Evolutionary conservation across 2,888 invertebrate genomes (phyloP), one percentile per base, ranked within the genome.

Genomic region (Cerceris rybyensis): DNA sequence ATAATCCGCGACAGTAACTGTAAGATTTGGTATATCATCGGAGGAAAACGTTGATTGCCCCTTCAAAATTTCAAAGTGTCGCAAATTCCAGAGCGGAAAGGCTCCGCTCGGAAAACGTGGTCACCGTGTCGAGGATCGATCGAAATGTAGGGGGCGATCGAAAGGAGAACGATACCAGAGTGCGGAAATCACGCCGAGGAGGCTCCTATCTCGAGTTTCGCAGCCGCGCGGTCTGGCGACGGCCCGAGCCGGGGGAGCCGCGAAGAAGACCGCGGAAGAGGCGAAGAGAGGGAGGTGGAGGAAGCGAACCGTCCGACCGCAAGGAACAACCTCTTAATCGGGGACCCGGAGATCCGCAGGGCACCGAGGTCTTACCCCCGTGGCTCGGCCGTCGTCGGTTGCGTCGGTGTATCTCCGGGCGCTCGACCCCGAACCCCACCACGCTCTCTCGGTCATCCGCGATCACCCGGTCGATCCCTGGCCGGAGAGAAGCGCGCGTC

Each of bases 291-390:
- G 28, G 28, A 28, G 28, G 28, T 4, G 28, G 75, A 70, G 70
- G 80, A 70, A 67, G 52, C 57, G 68, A 78, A 67, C 28, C 28
- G 28, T 28, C 28, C 28, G 28, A 28, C 28, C 28, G 28, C 86
- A 84, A 87, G 86, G 86, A 88, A 86, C 88, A 87, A 89, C 87
- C 86, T 86, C 88, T 89, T 88, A 90, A 90, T 90, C 90, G 88
- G 87, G 82, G 86, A 88, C 87, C 90, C 80, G 87, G 86, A 88
- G 86, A 87, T 88, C 86, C 78, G 77, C 87, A 86, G 89, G 87
- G 88, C 89, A 89, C 76, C 74, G 84, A 82, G 88, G 88, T 89
- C 88, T 88, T 82, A 87, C 86, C 82, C 86, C 77, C 75, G 80
- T 78, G 80, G 78, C 79, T 81, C 81, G 52, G 74, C 82, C 76